phyloP scores from a whole-genome alignment of 2,797 vertebrate species.

The Psittacula derbiana region DNA sequence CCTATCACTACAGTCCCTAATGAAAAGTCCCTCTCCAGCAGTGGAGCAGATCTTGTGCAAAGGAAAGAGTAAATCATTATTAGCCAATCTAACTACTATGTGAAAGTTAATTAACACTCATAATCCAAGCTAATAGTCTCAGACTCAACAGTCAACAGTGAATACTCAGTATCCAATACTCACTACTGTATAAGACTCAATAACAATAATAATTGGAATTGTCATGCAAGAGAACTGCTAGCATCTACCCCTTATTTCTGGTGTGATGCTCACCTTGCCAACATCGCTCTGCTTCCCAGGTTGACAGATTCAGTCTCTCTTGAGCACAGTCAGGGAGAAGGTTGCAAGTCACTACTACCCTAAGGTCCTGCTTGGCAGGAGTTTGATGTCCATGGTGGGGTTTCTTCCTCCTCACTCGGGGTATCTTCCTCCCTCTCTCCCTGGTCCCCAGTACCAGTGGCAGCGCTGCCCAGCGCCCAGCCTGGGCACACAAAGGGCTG shows the following conservation, averaged over 20 bases:
- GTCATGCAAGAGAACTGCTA: background rate
- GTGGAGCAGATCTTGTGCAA: fast-evolving
- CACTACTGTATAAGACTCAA: background rate
- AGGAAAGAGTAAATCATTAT: background rate
- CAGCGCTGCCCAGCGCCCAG: fast-evolving
- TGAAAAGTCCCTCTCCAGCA: background rate
- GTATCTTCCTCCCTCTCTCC: background rate
- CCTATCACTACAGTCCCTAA: background rate
- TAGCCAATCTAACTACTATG: background rate
- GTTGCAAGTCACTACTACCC: fast-evolving
- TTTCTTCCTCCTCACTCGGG: background rate
- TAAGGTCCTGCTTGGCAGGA: background rate
- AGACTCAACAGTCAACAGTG: background rate
- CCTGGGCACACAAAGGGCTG: background rate
- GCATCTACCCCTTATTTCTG: background rate
- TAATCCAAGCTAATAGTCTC: background rate
- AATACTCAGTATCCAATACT: background rate
- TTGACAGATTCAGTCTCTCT: background rate
- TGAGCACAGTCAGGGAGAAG: background rate
- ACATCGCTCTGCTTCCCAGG: background rate
- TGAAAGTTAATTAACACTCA: background rate
- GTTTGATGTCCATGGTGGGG: fast-evolving
- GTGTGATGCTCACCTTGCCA: background rate
- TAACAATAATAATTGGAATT: background rate
- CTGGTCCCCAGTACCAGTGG: background rate